A percentile compares a stretch with the other conserved stretches of the same genome.
These are phyloP conservation scores for Hyperopisus bebe DNA, from an alignment of 2,113 vertebrate genomes.

Conservation along the genomic window DNA sequence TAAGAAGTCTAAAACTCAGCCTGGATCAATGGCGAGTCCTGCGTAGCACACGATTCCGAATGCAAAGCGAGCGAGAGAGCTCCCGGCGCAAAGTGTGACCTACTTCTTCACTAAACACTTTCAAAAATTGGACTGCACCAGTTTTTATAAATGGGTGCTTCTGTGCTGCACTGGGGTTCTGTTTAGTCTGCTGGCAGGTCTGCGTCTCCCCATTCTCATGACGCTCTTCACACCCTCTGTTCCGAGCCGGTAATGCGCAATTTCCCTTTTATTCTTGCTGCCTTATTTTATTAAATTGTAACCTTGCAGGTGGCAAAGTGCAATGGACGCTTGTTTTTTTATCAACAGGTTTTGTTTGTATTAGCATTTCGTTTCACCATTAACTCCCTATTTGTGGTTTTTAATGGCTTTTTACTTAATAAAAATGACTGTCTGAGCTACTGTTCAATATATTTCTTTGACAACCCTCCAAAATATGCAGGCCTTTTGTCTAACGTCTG, in stretches of 20 bases:
- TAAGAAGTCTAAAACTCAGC: not conserved
- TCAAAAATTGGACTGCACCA: not conserved
- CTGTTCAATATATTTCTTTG: not conserved
- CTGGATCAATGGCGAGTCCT: not conserved
- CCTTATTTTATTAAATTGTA: not conserved
- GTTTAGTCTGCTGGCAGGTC: not conserved
- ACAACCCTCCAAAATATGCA: not conserved
- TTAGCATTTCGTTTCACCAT: not conserved
- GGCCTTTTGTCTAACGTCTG: not conserved
- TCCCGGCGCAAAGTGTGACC: not conserved
- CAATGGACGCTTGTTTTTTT: not conserved
- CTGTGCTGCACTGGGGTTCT: not conserved
- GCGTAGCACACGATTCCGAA: not conserved
- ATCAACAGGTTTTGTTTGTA: not conserved
- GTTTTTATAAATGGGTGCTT: not conserved
- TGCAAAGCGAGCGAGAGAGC: not conserved
- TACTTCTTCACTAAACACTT: conserved; percentile 6
- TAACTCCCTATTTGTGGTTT: not conserved
- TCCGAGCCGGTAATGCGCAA: not conserved
- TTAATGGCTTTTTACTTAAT: not conserved
- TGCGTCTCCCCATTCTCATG: not conserved
- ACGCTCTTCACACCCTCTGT: not conserved
- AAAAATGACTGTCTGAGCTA: not conserved
- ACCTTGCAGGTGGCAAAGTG: not conserved
- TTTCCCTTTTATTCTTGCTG: not conserved